Conservation (phyloP, 1,140 invertebrate genomes). For the Saccostrea cuccullata region DNA sequence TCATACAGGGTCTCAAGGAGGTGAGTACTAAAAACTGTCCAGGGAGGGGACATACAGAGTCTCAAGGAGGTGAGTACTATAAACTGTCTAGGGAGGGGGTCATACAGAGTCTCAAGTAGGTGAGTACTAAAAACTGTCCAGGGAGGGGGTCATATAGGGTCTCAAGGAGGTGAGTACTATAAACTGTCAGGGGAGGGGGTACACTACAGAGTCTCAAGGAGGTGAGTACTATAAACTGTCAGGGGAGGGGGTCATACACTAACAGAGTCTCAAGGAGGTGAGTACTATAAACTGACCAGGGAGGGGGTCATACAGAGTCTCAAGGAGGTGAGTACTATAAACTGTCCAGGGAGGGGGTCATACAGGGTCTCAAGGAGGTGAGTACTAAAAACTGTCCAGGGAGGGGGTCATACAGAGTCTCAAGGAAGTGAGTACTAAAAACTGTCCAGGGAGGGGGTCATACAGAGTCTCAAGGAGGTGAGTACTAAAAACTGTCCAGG, state of each 20-base stretch:
- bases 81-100: no score
- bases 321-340: not conserved
- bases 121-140: not conserved
- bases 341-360: no score
- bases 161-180: not conserved
- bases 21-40: not conserved
- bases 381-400: not conserved
- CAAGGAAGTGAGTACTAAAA: not conserved
- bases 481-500: not conserved
- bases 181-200: no score
- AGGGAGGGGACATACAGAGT: slow-evolving; percentile 68
- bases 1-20: slow-evolving; percentile 57
- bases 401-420: slow-evolving; percentile 65
- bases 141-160: slow-evolving; percentile 68
- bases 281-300: not conserved
- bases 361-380: slow-evolving; percentile 19
- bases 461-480: slow-evolving; percentile 18
- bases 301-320: slow-evolving; percentile 65
- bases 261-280: slow-evolving; percentile 18
- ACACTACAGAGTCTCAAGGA: slow-evolving; percentile 29
- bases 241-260: no score
- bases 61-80: not conserved
- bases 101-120: slow-evolving; percentile 56
- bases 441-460: no score
- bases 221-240: not conserved